A percentile compares a stretch with the other conserved stretches of the same genome.
These are phyloP conservation scores for Halichondria panicea DNA, from an alignment of 37 sponge, comb jelly and placozoan genomes.

Conservation along the genomic window DNA sequence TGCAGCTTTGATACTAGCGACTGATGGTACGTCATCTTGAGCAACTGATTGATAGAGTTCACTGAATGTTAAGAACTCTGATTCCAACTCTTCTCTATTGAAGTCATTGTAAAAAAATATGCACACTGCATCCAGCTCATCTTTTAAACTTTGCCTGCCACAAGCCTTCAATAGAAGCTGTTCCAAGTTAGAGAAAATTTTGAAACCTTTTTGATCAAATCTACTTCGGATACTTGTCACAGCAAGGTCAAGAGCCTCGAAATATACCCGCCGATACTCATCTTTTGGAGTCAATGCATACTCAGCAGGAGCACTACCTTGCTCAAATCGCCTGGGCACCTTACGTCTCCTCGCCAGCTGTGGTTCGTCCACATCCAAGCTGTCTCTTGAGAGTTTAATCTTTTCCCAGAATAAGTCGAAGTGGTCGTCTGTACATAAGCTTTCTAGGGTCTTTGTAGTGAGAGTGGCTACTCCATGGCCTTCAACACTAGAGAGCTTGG, in stretches of 20 bases:
- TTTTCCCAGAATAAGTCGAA: slow-evolving; percentile 75
- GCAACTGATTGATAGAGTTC: slow-evolving; percentile 23
- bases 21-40: slow-evolving; percentile 48
- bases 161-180: slow-evolving; percentile 60
- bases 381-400: slow-evolving; percentile 40
- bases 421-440: slow-evolving; percentile 42
- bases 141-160: slow-evolving; percentile 24
- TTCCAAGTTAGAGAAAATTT: slow-evolving; percentile 58
- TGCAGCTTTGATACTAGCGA: slow-evolving; percentile 35
- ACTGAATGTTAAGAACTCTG: slow-evolving; percentile 49
- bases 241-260: slow-evolving; percentile 66
- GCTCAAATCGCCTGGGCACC: slow-evolving; percentile 54
- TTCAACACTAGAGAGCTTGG: slow-evolving; percentile 70
- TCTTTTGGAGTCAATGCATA: slow-evolving; percentile 36
- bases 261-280: slow-evolving; percentile 44
- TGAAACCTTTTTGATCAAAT: slow-evolving; percentile 72
- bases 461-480: slow-evolving; percentile 77
- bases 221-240: slow-evolving; percentile 44
- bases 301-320: slow-evolving; percentile 48
- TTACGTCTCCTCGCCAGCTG: slow-evolving; percentile 55
- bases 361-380: slow-evolving; percentile 64
- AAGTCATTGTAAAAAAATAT: slow-evolving; percentile 46
- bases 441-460: slow-evolving; percentile 63
- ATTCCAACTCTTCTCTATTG: slow-evolving; percentile 36
- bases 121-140: slow-evolving; percentile 42